Evolutionary conservation across 2,113 vertebrate genomes (phyloP).

Genomic region (Psephotus haematonotus): DNA sequence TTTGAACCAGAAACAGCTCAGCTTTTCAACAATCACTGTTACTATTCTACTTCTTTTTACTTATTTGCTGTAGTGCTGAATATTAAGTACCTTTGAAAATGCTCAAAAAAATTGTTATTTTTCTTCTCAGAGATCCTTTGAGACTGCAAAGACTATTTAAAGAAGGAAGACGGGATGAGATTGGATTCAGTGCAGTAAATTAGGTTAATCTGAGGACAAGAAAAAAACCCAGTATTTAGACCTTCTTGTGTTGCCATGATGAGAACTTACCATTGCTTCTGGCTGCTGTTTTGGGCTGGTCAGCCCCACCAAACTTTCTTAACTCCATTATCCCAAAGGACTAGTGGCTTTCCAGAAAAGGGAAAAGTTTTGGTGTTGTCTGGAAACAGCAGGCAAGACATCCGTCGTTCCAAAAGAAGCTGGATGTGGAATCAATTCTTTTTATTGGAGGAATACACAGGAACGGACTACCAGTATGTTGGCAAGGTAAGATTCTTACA

Average conservation of each 20-base stretch:
- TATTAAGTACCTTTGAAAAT: slow-evolving; percentile 69
- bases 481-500: slow-evolving; percentile 87
- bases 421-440: slow-evolving; percentile 99
- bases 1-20: slow-evolving; percentile 30
- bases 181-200: slow-evolving; percentile 53
- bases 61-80: slow-evolving; percentile 52
- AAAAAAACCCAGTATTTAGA: slow-evolving; percentile 20
- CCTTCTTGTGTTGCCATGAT: slow-evolving; percentile 70
- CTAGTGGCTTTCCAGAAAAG: slow-evolving; percentile 76
- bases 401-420: slow-evolving; percentile 90
- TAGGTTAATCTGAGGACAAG: slow-evolving; percentile 48
- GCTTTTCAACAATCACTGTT: slow-evolving; percentile 25
- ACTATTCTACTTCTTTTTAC: slow-evolving; percentile 16
- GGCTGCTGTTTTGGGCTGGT: slow-evolving; percentile 78
- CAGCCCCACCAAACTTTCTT: slow-evolving; percentile 78
- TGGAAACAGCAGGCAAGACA: slow-evolving; percentile 72
- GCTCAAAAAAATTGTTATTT: slow-evolving; percentile 58
- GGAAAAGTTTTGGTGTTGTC: slow-evolving; percentile 70
- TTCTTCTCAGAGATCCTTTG: slow-evolving; percentile 75
- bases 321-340: slow-evolving; percentile 81
- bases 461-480: slow-evolving; percentile 91
- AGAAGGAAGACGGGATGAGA: slow-evolving; percentile 69
- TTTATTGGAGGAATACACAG: slow-evolving; percentile 94
- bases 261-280: slow-evolving; percentile 82
- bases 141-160: slow-evolving; percentile 70